Evolutionary conservation across 1,140 invertebrate genomes (phyloP).

Genomic region (Probaryconus sp.): DNA sequence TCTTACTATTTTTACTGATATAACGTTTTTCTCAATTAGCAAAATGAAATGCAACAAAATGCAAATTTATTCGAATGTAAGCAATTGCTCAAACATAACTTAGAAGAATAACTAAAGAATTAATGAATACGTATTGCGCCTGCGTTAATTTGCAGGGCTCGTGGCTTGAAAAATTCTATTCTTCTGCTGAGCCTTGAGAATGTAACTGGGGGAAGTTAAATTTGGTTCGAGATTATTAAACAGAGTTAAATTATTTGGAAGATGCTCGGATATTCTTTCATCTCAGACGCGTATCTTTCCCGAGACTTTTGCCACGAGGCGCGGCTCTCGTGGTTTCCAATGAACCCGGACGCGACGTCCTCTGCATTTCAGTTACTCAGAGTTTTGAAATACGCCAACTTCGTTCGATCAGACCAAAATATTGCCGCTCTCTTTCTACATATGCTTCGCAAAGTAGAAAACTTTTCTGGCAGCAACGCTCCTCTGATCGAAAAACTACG

Average conservation of each 20-base stretch:
- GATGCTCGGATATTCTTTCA: conserved; percentile 17
- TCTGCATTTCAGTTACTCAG: conserved; percentile 6
- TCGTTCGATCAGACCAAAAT: conserved; percentile 50
- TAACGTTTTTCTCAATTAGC: conserved; percentile 23
- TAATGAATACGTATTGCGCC: conserved; percentile 28
- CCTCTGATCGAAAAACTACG: conserved; percentile 34
- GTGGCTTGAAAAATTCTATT: background rate
- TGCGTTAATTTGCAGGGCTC: conserved; percentile 19
- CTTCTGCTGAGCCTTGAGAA: background rate
- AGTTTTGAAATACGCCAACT: conserved; percentile 60
- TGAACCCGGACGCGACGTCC: conserved; percentile 24
- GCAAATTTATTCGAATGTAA: conserved; percentile 36
- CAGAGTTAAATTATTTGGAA: conserved; percentile 22
- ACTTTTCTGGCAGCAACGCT: conserved; percentile 26
- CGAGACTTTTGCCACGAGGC: conserved; percentile 9
- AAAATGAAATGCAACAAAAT: conserved; percentile 31
- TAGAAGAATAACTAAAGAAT: conserved; percentile 7
- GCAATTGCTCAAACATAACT: conserved; percentile 29
- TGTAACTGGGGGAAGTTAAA: conserved; percentile 7
- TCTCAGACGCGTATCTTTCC: conserved; percentile 6
- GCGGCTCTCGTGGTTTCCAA: background rate
- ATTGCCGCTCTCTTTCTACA: conserved; percentile 40
- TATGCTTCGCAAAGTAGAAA: conserved; percentile 49
- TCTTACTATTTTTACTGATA: too few species aligned
- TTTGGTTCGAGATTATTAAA: conserved; percentile 27